Evolutionary conservation across 1,140 invertebrate species (phyloP).

Genomic region (Eufriesea mexicana): DNA sequence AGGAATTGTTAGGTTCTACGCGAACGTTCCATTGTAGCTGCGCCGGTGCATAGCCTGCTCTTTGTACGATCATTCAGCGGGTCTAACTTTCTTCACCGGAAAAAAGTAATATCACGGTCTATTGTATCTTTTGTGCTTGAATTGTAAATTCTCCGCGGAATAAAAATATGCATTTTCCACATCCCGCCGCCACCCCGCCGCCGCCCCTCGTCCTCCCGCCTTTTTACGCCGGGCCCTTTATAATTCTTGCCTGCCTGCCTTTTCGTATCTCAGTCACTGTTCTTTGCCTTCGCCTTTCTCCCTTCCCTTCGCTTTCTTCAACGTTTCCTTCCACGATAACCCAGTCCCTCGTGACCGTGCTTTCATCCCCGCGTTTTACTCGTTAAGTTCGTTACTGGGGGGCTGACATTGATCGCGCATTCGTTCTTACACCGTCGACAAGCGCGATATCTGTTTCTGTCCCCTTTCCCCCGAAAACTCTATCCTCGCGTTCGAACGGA

Average conservation of each 20-base stretch:
- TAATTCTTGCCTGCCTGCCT: slow-evolving; percentile 33
- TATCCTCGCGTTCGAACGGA: not conserved
- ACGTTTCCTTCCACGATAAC: slow-evolving; percentile 43
- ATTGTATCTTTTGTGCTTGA: slow-evolving; percentile 40
- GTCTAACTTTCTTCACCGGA: slow-evolving; percentile 31
- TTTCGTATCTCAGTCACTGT: slow-evolving; percentile 33
- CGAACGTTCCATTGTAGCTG: not conserved
- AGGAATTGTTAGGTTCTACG: not conserved
- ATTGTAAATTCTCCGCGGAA: slow-evolving; percentile 37
- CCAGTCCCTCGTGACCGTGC: not conserved
- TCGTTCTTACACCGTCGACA: not conserved
- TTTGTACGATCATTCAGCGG: slow-evolving; percentile 12
- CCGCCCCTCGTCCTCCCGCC: not conserved
- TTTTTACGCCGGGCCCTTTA: slow-evolving; percentile 14
- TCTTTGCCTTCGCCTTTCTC: slow-evolving; percentile 22
- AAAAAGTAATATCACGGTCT: slow-evolving; percentile 39
- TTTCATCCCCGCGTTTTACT: not conserved
- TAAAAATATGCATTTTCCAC: slow-evolving; percentile 36
- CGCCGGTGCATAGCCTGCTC: not conserved
- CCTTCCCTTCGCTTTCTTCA: slow-evolving; percentile 36
- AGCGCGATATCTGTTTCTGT: not conserved
- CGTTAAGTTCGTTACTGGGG: slow-evolving; percentile 1
- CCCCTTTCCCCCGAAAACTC: not conserved
- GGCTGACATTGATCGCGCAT: not conserved
- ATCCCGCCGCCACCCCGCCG: not conserved